Evolutionary conservation across 2,888 invertebrate species (phyloP), one percentile per base, ranked within the genome.

Genomic region (Pandemis heparana): DNA sequence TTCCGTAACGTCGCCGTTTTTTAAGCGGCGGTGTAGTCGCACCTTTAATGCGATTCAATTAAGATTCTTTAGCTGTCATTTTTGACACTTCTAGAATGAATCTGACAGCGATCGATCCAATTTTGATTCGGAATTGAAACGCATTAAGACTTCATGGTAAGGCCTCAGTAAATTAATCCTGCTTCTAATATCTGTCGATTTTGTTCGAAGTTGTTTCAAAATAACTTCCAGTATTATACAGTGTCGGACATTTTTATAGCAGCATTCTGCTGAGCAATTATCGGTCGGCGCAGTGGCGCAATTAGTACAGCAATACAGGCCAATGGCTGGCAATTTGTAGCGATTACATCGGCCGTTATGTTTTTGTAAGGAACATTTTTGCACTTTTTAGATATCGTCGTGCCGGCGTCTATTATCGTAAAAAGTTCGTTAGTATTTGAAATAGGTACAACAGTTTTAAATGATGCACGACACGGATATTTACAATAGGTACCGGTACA

Each of bases 211-310:
- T 63, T 65, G 65, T 14, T 65, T 12, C 48, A 16, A 51, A 48
- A n/a, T 65, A 65, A 63, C n/a, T 60, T n/a, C 14, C 60, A 18
- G 62, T 41, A 8, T 16, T 38, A 62, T 38, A 38, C 53, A 46
- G 43, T 56, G 16, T 63, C 43, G 39, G 59, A 61, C 43, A 73
- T 68, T 73, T 73, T 73, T 72, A 72, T 72, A n/a, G 48, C 39
- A 39, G 43, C 48, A 12, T 39, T 72, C 59, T 66, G 14, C 23
- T 23, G 23, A 23, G 48, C 48, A 48, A 48, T 69, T 59, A 73
- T 73, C 73, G 59, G 56, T 46, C 62, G 56, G 61, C 68, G 46
- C 48, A 48, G 62, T 38, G 46, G 62, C 41, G 53, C 46, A 62
- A 68, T 73, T 68, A 67, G 59, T 32, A 56, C 38, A 23, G 43